Evolutionary conservation across 2,888 invertebrate species (phyloP).

Genomic region (Hirtodrosophila histrioides): DNA sequence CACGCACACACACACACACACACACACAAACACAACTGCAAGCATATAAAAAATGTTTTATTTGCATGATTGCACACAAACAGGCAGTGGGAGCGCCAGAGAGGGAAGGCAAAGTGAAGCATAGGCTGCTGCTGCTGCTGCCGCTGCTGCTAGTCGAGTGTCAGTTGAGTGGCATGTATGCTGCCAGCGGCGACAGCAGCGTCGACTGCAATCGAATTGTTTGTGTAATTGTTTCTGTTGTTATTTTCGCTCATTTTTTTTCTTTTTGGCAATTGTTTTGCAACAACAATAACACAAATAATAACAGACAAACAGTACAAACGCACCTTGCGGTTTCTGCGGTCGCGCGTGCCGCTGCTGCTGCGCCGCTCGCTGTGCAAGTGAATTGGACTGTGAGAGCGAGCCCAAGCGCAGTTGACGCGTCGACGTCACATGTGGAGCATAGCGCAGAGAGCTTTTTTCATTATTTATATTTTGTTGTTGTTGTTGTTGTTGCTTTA

Average conservation of each 20-base stretch:
- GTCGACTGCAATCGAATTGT: slow-evolving; percentile 64
- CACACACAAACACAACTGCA: slow-evolving; percentile 15
- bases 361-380: slow-evolving; percentile 16
- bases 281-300: slow-evolving; percentile 51
- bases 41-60: slow-evolving; percentile 63
- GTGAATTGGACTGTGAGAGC: slow-evolving; percentile 67
- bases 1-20: slow-evolving; percentile 39
- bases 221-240: slow-evolving; percentile 71
- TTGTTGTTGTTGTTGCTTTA: slow-evolving; percentile 27
- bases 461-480: slow-evolving; percentile 4
- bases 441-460: slow-evolving; percentile 12
- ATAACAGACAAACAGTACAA: slow-evolving; percentile 51
- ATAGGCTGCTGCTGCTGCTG: slow-evolving; percentile 12
- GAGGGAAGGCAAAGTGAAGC: slow-evolving; percentile 9
- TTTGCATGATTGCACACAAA: slow-evolving; percentile 77
- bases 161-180: slow-evolving; percentile 65
- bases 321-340: slow-evolving; percentile 79
- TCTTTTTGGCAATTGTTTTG: slow-evolving; percentile 51
- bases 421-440: slow-evolving; percentile 41
- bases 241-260: slow-evolving; percentile 28
- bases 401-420: slow-evolving; percentile 28
- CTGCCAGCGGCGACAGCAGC: slow-evolving; percentile 53
- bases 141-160: slow-evolving; percentile 49
- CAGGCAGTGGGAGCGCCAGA: slow-evolving; percentile 14
- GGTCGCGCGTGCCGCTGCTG: slow-evolving; percentile 41